Percentiles rank a stretch among this genome's conserved stretches.
Evolutionary conservation across 2,888 invertebrate genomes (phyloP).

Genomic region (Oscheius sp.): DNA sequence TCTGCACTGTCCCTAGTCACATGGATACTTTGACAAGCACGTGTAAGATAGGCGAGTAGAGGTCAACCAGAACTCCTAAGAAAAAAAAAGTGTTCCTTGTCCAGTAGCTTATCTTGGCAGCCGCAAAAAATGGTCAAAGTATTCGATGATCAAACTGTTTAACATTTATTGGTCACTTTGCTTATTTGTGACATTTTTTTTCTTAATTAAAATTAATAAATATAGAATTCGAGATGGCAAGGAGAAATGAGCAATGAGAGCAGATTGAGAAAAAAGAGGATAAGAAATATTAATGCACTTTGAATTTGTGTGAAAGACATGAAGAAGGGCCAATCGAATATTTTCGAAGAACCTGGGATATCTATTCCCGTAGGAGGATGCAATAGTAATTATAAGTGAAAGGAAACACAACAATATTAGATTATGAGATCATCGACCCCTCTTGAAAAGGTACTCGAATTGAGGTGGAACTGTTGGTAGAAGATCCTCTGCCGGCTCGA

Average conservation of each 20-base stretch:
- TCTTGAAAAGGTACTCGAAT: constrained; percentile 71
- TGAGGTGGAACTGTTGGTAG: constrained; percentile 71
- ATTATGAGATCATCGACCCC: constrained; percentile 43
- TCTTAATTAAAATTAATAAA: constrained; percentile 6
- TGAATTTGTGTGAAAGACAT: constrained; percentile 27
- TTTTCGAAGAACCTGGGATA: constrained; percentile 20
- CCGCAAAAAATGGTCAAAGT: too few relatives aligned
- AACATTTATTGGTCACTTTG: too few relatives aligned
- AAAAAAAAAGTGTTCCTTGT: too few relatives aligned
- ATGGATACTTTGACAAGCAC: too few relatives aligned
- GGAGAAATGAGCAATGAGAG: constrained; percentile 32
- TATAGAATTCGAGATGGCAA: constrained; percentile 27
- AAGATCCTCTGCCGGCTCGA: constrained; percentile 69
- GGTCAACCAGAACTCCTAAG: too few relatives aligned
- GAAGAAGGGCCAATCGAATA: constrained; percentile 13
- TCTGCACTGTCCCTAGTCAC: too few relatives aligned
- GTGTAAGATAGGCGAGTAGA: too few relatives aligned
- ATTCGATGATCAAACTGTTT: too few relatives aligned
- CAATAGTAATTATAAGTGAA: neutral
- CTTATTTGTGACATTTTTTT: too few relatives aligned
- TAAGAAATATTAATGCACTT: constrained; percentile 16
- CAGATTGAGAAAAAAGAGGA: constrained; percentile 7
- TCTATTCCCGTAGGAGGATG: constrained; percentile 12
- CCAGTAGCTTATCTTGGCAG: too few relatives aligned
- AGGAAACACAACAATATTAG: constrained; percentile 18